Conservation (phyloP, 2,888 invertebrate species). For the Malachius bipustulatus region DNA sequence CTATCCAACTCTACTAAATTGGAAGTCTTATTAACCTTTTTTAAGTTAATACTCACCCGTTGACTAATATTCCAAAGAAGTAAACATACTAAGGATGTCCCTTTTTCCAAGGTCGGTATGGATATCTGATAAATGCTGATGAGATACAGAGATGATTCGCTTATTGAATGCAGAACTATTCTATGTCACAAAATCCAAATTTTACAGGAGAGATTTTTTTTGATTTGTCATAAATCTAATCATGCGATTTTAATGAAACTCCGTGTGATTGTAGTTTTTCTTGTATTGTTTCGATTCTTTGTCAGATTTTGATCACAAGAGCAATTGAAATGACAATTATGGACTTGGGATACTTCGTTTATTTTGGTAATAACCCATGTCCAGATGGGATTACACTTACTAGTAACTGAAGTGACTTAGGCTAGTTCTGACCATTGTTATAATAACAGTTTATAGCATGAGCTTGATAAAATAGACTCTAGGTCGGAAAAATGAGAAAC, state of each 20-base stretch:
- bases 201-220: conserved; percentile 5
- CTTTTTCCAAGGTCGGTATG: too few species aligned
- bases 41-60: too few species aligned
- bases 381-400: background rate
- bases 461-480: too few species aligned
- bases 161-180: conserved; percentile 5
- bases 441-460: too few species aligned
- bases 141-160: too few species aligned
- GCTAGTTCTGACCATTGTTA: conserved; percentile 5
- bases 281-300: background rate
- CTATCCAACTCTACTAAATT: too few species aligned
- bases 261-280: too few species aligned
- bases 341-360: conserved; percentile 4
- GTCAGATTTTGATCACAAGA: background rate
- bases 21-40: too few species aligned
- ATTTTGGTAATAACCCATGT: conserved; percentile 5
- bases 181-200: conserved; percentile 3
- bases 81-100: too few species aligned
- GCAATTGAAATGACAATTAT: background rate
- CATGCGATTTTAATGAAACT: conserved; percentile 1
- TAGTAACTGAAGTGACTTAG: background rate
- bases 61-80: too few species aligned
- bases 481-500: too few species aligned
- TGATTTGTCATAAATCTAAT: background rate
- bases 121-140: too few species aligned